Evolutionary conservation across 64 coral and sea anemone species (phyloP), one percentile per base, ranked within the genome.

Genomic region (Montipora foliosa): DNA sequence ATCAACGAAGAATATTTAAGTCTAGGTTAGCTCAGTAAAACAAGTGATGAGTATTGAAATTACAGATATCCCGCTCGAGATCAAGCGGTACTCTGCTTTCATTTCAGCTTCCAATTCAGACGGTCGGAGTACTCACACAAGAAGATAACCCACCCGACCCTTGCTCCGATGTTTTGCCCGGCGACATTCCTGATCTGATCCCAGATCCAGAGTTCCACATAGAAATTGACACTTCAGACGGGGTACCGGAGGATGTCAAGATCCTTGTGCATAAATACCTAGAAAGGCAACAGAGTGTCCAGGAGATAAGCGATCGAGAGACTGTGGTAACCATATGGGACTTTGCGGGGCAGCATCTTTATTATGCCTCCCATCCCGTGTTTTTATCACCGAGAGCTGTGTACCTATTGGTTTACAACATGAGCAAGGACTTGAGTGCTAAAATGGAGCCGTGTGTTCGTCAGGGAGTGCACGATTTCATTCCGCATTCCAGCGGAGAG

Each of bases 271-370:
- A 80, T 75, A 87, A 94, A 49, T 94, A 94, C 66, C 55, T 94
- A 14, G 76, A 94, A 60, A 74, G 88, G 4, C 68, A 82, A 22
- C 73, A 88, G 49, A 44, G 79, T 49, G 87, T 89, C 60, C 85
- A 82, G 78, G 76, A 24, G 61, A 68, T 49, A 11, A 81, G 81
- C 51, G 81, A 74, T 50, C 81, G 81, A 10, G 81, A 95, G 47
- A 91, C 89, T 24, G 80, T 95, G 29, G 94, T 95, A 0, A 95
- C 72, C 0, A 58, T 95, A 8, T 95, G 94, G 94, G 94, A 95
- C 64, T 95, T 95, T 29, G 94, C 94, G 9, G 94, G 94, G 10
- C 94, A 95, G 66, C 88, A 95, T 73, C 52, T 95, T 7, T 95
- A 95, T 37, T 95, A 95, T 45, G 94, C 94, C 0, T 91, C 94